Conservation (phyloP, 1,140 invertebrate species). For the Drosophila sulfurigaster region DNA sequence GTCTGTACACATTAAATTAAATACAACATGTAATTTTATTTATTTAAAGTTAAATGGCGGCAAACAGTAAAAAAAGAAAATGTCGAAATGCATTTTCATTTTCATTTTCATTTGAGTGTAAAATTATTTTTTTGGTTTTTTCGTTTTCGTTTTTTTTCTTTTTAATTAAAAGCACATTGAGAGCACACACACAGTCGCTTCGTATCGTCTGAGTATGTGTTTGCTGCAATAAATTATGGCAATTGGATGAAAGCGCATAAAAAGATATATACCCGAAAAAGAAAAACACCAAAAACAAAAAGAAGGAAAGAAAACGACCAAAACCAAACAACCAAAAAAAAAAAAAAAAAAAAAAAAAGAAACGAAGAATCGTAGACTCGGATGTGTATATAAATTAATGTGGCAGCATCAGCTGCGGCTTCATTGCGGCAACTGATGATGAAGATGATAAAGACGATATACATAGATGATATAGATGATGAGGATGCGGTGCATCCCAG, state of each 20-base stretch:
- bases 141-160: slow-evolving; percentile 34
- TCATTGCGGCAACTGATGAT: slow-evolving; percentile 8
- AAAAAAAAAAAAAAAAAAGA: not conserved
- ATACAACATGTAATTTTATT: slow-evolving; percentile 76
- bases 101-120: slow-evolving; percentile 60
- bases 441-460: too few species aligned
- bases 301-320: slow-evolving; percentile 3
- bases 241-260: slow-evolving; percentile 42
- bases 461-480: not conserved
- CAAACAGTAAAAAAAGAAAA: slow-evolving; percentile 55
- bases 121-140: slow-evolving; percentile 52
- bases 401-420: slow-evolving; percentile 20
- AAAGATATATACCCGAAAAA: slow-evolving; percentile 12
- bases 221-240: slow-evolving; percentile 66
- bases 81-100: slow-evolving; percentile 67
- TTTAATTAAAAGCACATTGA: slow-evolving; percentile 77
- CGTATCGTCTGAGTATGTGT: slow-evolving; percentile 5
- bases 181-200: not conserved
- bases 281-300: slow-evolving; percentile 2
- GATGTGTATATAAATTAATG: slow-evolving; percentile 20
- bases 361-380: not conserved
- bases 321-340: not conserved
- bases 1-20: slow-evolving; percentile 67
- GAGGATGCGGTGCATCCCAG: not conserved
- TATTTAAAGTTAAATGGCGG: slow-evolving; percentile 74